Conservation (phyloP, 2,113 vertebrate genomes). For the Mesoclemmys tuberculata region DNA sequence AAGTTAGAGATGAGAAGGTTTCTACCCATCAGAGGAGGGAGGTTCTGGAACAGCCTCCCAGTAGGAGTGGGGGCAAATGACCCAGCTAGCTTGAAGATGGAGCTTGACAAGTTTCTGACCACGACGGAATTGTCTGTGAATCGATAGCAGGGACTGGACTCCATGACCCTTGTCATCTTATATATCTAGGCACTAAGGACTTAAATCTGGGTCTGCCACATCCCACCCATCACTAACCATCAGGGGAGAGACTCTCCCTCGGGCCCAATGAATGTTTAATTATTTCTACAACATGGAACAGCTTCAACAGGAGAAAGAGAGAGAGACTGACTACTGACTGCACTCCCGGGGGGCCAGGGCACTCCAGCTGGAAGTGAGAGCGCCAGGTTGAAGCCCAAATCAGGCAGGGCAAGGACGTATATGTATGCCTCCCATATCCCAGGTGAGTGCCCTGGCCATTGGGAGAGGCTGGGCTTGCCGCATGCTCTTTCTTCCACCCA, state of each 20-base stretch:
- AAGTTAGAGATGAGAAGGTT: background rate
- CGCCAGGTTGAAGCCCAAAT: background rate
- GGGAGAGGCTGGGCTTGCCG: background rate
- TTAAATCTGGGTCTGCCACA: background rate
- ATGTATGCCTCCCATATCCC: background rate
- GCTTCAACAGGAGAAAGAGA: background rate
- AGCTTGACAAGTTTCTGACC: background rate
- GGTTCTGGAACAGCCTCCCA: background rate
- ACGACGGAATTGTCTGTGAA: background rate
- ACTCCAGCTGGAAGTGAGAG: background rate
- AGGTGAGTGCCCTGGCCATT: background rate
- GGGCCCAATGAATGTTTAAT: background rate
- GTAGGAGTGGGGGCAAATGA: background rate
- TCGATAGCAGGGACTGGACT: background rate
- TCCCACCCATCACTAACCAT: background rate
- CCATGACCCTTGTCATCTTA: background rate
- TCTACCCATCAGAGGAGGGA: background rate
- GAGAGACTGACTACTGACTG: no score
- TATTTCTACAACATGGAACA: background rate
- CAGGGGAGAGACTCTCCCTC: background rate
- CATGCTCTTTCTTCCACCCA: background rate
- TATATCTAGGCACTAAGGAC: background rate
- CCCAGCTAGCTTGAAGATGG: no score
- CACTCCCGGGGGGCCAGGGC: background rate
- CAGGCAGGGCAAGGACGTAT: background rate